Conservation (phyloP, 2,113 vertebrate genomes). For the Anolis carolinensis region DNA sequence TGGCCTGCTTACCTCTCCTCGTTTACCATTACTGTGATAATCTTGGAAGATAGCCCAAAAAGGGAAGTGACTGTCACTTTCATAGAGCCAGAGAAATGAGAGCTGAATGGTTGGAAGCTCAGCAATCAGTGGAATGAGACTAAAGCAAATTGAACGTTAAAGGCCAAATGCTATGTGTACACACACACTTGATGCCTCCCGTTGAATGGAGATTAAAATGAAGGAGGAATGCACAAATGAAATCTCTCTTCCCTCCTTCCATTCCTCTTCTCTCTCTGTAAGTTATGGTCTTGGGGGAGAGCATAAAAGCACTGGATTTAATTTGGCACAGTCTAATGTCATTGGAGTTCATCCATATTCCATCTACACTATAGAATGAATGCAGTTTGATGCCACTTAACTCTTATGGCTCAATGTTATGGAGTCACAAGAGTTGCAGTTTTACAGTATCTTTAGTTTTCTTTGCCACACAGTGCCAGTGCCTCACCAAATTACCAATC, state of each 20-base stretch:
- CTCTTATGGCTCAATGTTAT: too few relatives aligned
- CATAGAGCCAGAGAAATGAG: constrained; percentile 5
- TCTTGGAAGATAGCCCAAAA: constrained; percentile 22
- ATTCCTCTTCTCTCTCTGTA: not conserved
- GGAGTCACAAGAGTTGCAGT: too few relatives aligned
- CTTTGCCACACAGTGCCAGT: too few relatives aligned
- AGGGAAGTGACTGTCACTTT: constrained; percentile 29
- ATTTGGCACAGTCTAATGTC: not conserved
- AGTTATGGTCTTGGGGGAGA: not conserved
- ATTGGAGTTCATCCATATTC: not conserved
- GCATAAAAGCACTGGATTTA: not conserved
- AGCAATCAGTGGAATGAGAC: constrained; percentile 30
- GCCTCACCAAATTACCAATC: too few relatives aligned
- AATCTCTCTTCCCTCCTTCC: not conserved
- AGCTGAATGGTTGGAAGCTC: constrained; percentile 27
- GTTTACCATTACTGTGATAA: constrained; percentile 29
- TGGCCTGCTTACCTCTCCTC: constrained; percentile 30
- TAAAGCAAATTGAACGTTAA: constrained; percentile 26
- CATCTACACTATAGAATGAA: too few relatives aligned
- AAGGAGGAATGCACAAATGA: not conserved
- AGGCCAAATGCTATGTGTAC: not conserved
- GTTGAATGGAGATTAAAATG: not conserved
- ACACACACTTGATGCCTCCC: not conserved
- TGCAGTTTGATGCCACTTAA: too few relatives aligned
- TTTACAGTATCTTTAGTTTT: too few relatives aligned